phyloP scores from a whole-genome alignment of 2,113 vertebrate species.

The Cricetomys ansorgei region DNA sequence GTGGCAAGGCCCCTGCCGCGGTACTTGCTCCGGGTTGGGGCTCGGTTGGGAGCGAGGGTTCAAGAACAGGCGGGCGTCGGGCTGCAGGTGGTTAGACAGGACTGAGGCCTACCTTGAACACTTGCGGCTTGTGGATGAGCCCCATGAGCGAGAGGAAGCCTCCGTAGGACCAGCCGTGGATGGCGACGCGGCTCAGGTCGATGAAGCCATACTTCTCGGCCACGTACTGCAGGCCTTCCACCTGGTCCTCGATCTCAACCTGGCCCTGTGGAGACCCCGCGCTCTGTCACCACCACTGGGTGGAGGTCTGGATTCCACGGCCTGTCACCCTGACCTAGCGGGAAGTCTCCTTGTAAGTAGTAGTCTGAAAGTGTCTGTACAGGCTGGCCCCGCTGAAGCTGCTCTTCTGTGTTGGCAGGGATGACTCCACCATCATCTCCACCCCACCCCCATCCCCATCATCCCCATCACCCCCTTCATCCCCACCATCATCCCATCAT shows the following conservation, averaged over 20 bases:
- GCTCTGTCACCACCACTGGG: not conserved
- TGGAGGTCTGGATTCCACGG: no score
- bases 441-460: not conserved
- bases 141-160: conserved; percentile 99
- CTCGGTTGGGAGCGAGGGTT: not conserved
- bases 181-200: conserved; percentile 95
- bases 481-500: fast-evolving
- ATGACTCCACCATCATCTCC: not conserved
- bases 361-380: not conserved
- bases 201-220: conserved; percentile 97
- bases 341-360: not conserved
- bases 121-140: conserved; percentile 94
- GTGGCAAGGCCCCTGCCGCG: conserved; percentile 75
- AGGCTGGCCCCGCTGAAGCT: not conserved
- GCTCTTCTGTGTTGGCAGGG: not conserved
- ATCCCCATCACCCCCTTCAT: fast-evolving
- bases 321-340: not conserved
- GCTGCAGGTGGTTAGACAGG: fast-evolving
- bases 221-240: conserved; percentile 96
- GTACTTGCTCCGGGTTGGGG: conserved; percentile 51
- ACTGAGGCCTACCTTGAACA: conserved; percentile 93
- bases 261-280: conserved; percentile 89
- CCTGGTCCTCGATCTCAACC: conserved; percentile 98
- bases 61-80: fast-evolving
- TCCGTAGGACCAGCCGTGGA: conserved; percentile 98